Percentiles rank a stretch among this genome's conserved stretches.
These are phyloP conservation scores for Drosophila tropicalis DNA, from an alignment of 1,140 invertebrate genomes.

Conservation along the genomic window DNA sequence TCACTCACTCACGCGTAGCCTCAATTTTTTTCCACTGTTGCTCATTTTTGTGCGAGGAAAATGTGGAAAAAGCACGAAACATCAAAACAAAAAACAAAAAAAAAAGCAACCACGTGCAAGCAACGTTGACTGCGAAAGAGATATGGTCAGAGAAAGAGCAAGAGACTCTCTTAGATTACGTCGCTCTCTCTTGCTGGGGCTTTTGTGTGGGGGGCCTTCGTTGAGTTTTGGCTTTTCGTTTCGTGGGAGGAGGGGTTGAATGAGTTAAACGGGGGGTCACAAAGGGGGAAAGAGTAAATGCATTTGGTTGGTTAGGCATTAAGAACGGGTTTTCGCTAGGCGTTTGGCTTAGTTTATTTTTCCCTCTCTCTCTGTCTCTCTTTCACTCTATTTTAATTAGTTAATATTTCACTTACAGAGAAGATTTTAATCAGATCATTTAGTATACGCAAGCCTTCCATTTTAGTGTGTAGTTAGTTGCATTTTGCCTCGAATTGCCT, in stretches of 20 bases:
- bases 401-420: conserved; percentile 11
- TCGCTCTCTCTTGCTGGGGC: conserved; percentile 33
- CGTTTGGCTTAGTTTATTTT: conserved; percentile 1
- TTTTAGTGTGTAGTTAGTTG: too few relatives aligned
- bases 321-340: not conserved
- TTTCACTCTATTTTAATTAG: conserved; percentile 1
- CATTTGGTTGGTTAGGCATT: conserved; percentile 37
- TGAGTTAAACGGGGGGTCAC: not conserved
- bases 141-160: not conserved
- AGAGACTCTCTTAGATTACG: not conserved
- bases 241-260: conserved; percentile 6
- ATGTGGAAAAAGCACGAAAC: conserved; percentile 27
- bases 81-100: conserved; percentile 10
- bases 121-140: conserved; percentile 26
- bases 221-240: conserved; percentile 55
- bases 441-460: not conserved
- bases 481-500: not conserved
- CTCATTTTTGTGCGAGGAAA: conserved; percentile 44
- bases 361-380: not conserved
- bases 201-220: conserved; percentile 46
- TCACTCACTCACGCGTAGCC: conserved; percentile 25
- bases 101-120: conserved; percentile 54
- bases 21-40: conserved; percentile 54
- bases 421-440: not conserved
- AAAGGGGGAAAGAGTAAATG: not conserved